Percentiles rank a stretch among this genome's conserved stretches.
phyloP scores from a whole-genome alignment of 2,888 invertebrate genomes.

The Drosophila melanosoma region DNA sequence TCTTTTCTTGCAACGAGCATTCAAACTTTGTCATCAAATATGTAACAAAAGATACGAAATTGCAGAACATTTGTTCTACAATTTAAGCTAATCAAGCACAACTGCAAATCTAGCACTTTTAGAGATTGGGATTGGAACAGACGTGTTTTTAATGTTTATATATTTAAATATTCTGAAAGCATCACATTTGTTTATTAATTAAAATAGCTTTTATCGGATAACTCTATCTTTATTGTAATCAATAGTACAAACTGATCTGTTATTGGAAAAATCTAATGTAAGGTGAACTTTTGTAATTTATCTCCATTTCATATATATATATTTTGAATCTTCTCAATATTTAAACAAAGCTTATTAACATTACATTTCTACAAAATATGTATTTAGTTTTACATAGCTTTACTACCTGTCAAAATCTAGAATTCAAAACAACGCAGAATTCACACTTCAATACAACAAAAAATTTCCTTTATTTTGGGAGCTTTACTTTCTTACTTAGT shows the following conservation, averaged over 20 bases:
- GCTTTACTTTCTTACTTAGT: neutral
- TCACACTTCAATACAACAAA: neutral
- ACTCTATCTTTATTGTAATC: neutral
- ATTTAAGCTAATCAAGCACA: neutral
- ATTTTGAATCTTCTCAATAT: neutral
- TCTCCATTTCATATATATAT: neutral
- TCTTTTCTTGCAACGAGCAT: neutral
- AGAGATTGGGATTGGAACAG: neutral
- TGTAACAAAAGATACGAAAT: neutral
- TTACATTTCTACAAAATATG: neutral
- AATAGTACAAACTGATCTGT: neutral
- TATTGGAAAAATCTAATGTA: neutral
- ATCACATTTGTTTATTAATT: neutral
- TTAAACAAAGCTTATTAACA: neutral
- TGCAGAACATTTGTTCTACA: neutral
- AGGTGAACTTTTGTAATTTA: neutral
- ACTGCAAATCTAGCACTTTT: neutral
- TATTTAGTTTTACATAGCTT: neutral
- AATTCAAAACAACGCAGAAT: neutral
- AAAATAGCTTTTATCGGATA: neutral
- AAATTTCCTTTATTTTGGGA: neutral
- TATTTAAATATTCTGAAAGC: neutral
- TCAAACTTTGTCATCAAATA: neutral
- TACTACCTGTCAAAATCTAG: neutral
- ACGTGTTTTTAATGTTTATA: neutral